A percentile compares a stretch with the other conserved stretches of the same genome.
Evolutionary conservation across 2,797 vertebrate genomes (phyloP).

Genomic region (Hippoglossus hippoglossus): DNA sequence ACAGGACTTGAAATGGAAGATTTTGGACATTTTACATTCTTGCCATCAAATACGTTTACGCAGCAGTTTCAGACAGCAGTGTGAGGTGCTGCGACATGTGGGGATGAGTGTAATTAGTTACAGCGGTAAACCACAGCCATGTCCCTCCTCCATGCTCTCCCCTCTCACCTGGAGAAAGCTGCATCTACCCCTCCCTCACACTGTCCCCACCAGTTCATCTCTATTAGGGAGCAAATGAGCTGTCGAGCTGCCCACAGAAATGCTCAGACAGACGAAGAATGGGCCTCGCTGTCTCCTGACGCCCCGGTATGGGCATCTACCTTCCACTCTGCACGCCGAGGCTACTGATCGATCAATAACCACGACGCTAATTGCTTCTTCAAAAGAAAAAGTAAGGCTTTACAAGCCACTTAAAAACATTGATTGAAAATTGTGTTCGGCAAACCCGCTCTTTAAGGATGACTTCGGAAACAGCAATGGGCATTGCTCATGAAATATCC

Average conservation of each 20-base stretch:
- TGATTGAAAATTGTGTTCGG: conserved; percentile 48
- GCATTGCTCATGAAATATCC: conserved; percentile 38
- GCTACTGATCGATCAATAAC: conserved; percentile 55
- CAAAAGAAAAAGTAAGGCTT: conserved; percentile 49
- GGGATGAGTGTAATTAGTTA: conserved; percentile 64
- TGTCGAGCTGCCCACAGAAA: conserved; percentile 49
- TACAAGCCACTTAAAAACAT: conserved; percentile 44
- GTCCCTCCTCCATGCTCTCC: conserved; percentile 1
- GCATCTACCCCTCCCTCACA: conserved; percentile 5
- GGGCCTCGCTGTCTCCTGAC: conserved; percentile 21
- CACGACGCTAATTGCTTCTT: conserved; percentile 50
- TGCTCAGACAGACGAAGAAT: conserved; percentile 49
- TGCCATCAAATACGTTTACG: conserved; percentile 50
- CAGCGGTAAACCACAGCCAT: neutral
- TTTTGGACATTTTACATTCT: neutral
- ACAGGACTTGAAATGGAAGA: conserved; percentile 26
- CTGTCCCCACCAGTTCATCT: conserved; percentile 65
- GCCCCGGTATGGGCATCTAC: conserved; percentile 9
- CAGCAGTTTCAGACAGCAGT: conserved; percentile 37
- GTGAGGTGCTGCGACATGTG: conserved; percentile 32
- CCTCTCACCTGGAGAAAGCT: conserved; percentile 9
- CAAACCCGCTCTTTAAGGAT: conserved; percentile 42
- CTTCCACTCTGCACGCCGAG: neutral
- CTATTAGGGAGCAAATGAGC: conserved; percentile 79
- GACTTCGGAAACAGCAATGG: conserved; percentile 36